Evolutionary conservation across 2,113 vertebrate genomes (phyloP), one percentile per base, ranked within the genome.

Genomic region (Casuarius casuarius): DNA sequence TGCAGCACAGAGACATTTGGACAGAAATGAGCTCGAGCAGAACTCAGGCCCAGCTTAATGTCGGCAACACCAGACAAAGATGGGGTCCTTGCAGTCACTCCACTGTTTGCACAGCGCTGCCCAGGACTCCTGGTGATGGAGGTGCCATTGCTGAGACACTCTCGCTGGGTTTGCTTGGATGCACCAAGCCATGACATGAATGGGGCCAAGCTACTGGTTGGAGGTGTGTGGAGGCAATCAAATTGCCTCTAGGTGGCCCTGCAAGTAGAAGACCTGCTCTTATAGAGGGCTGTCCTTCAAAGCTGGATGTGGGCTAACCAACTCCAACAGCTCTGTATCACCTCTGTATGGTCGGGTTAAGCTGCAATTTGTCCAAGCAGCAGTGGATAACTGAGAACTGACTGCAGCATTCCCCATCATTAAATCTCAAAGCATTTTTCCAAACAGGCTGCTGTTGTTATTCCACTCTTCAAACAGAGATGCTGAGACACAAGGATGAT

Each of bases 41-140:
- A 31, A 77, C 12, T 38, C 6, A 7, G 44, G 54, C 54, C 59
- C 73, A 54, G 35, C 35, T 48, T 74, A 17, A 5, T 14, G 38
- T 56, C 0, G 4, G 77, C 6, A 10, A 42, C 70, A 85, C 56
- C 2, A 0, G 3, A 9, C n/a, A n/a, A 28, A 31, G 25, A 9
- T n/a, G 51, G 18, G 56, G n/a, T 91, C 66, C 66, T 51, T 48
- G 23, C 28, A 49, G 26, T 29, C 72, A 16, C 52, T 58, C 51
- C 13, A 13, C 22, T 26, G 62, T 12, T 44, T 18, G 68, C 65
- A 65, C 21, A 49, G 62, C 4, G 31, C 3, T 11, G 61, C 42
- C n/a, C 29, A 75, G 42, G 9, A 15, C 20, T 28, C 21, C 56
- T 84, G 51, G 15, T 54, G 33, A 54, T 12, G 8, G 35, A 51